Percentiles rank a stretch among this genome's conserved stretches.
These are phyloP conservation scores for Streptopelia turtur DNA, from an alignment of 2,797 vertebrate genomes.

Conservation along the genomic window DNA sequence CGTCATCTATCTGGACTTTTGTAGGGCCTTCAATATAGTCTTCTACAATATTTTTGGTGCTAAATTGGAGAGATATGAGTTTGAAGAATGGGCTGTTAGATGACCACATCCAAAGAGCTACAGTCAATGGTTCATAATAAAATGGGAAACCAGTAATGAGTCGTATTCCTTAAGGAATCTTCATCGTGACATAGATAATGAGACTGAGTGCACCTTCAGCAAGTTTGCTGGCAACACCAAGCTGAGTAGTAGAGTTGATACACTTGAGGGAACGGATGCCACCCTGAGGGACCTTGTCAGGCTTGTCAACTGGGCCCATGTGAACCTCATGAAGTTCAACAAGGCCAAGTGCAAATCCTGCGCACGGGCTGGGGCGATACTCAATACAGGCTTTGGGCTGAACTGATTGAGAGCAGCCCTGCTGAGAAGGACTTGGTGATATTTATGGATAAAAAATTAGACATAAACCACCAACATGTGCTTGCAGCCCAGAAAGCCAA, in stretches of 20 bases:
- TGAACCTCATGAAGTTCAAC: neutral
- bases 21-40: neutral
- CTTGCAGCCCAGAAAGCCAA: neutral
- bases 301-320: neutral
- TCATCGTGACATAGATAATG: neutral
- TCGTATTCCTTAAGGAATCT: neutral
- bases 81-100: neutral
- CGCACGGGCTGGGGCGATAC: neutral
- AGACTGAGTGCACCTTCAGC: neutral
- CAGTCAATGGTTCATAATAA: neutral
- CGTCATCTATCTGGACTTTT: neutral
- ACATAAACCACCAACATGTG: rapidly evolving
- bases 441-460: neutral
- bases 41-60: neutral
- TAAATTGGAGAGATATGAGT: neutral
- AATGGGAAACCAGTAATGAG: neutral
- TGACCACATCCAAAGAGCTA: neutral
- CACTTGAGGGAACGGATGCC: neutral
- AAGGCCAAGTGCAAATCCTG: neutral
- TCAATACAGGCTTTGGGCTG: neutral
- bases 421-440: neutral
- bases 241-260: neutral
- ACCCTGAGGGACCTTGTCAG: neutral
- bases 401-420: neutral
- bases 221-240: neutral